Percentiles rank a stretch among this genome's conserved stretches.
Conservation (phyloP, 2,888 invertebrate species). For the Enchytraeus crypticus region DNA sequence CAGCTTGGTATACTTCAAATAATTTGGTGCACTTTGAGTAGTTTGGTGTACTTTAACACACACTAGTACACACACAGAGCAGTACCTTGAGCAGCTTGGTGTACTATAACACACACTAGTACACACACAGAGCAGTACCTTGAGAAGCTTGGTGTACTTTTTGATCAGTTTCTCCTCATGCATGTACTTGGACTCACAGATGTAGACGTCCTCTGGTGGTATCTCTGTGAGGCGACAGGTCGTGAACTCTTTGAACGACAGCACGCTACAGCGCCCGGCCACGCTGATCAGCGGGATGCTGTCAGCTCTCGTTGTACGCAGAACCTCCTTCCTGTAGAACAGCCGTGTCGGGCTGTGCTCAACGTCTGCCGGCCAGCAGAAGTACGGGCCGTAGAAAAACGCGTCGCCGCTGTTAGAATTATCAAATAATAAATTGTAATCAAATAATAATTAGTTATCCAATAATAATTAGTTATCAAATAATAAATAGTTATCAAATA, state of each 20-base stretch:
- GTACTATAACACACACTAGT: no score
- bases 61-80: no score
- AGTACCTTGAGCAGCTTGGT: no score
- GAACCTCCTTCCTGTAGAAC: conserved; percentile 87
- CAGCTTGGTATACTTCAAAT: no score
- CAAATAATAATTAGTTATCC: not conserved
- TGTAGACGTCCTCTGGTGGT: conserved; percentile 78
- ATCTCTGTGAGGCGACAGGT: conserved; percentile 87
- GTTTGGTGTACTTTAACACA: no score
- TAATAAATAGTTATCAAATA: not conserved
- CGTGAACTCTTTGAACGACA: conserved; percentile 81
- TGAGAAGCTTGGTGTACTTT: conserved; percentile 41
- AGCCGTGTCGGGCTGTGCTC: conserved; percentile 59
- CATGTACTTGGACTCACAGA: conserved; percentile 84
- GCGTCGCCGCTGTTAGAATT: conserved; percentile 65
- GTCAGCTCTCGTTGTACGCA: conserved; percentile 81
- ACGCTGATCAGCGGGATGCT: conserved; percentile 82
- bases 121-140: no score
- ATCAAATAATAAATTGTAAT: not conserved
- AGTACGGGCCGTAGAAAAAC: conserved; percentile 87
- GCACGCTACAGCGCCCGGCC: conserved; percentile 73
- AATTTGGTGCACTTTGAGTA: no score
- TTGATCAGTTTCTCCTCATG: conserved; percentile 60
- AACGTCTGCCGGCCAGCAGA: conserved; percentile 79
- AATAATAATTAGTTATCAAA: not conserved